Conservation (phyloP, 2,113 vertebrate genomes). For the Oenanthe oenanthe region DNA sequence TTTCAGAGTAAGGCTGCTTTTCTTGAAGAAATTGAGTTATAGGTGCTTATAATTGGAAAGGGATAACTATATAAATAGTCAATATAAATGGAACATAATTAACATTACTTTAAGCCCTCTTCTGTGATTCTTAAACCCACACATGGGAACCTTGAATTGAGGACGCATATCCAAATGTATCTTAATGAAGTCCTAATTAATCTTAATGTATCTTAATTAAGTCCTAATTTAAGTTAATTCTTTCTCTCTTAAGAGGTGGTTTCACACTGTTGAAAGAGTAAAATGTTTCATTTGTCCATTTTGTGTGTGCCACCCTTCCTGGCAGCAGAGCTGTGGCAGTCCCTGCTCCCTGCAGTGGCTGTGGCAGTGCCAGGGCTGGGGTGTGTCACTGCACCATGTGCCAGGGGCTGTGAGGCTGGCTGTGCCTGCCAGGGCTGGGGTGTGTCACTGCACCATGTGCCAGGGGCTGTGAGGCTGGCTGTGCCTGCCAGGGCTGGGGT, state of each 20-base stretch:
- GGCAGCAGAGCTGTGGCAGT: neutral
- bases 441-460: too few relatives aligned
- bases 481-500: too few relatives aligned
- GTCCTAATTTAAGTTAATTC: neutral
- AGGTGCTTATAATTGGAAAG: neutral
- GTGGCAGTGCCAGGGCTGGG: neutral
- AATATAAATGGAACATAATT: neutral
- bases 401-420: accelerated
- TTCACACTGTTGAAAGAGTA: neutral
- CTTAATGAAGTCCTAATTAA: constrained; percentile 41
- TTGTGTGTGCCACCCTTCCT: accelerated
- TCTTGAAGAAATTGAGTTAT: neutral
- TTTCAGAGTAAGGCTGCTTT: neutral
- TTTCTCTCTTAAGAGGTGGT: neutral
- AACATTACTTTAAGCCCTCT: constrained; percentile 24
- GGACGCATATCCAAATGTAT: constrained; percentile 12
- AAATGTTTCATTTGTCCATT: neutral
- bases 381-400: neutral
- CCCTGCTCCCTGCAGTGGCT: accelerated
- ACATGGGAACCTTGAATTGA: constrained; percentile 6
- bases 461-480: too few relatives aligned
- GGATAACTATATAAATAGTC: constrained; percentile 7
- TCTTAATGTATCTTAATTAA: constrained; percentile 34
- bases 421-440: too few relatives aligned
- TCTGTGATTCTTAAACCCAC: constrained; percentile 18